Evolutionary conservation across 2,113 vertebrate genomes (phyloP).

Genomic region (Carassius gibelio): DNA sequence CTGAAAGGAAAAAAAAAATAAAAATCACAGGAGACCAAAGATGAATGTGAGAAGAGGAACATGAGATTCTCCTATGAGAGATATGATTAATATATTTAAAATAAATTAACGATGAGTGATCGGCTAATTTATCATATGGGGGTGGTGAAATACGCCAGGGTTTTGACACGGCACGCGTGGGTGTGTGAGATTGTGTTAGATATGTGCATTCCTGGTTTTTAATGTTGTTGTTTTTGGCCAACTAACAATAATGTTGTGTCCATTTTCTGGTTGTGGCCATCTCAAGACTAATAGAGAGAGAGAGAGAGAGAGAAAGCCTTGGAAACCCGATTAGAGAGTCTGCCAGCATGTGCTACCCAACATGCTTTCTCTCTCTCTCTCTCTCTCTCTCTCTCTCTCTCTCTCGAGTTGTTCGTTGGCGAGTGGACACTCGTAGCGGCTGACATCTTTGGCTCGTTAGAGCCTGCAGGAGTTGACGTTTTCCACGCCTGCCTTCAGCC

Average conservation of each 20-base stretch:
- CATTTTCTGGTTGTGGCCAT: slow-evolving; percentile 53
- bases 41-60: slow-evolving; percentile 20
- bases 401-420: slow-evolving; percentile 67
- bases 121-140: slow-evolving; percentile 39
- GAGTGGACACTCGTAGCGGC: slow-evolving; percentile 74
- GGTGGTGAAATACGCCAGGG: slow-evolving; percentile 39
- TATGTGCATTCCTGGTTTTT: slow-evolving; percentile 24
- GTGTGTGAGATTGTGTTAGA: slow-evolving; percentile 29
- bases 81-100: slow-evolving; percentile 45
- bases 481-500: slow-evolving; percentile 84
- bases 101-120: slow-evolving; percentile 43
- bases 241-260: slow-evolving; percentile 49
- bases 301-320: slow-evolving; percentile 37
- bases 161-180: slow-evolving; percentile 39
- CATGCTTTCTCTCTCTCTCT: slow-evolving; percentile 43
- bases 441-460: slow-evolving; percentile 87
- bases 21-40: slow-evolving; percentile 17
- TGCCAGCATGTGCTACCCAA: slow-evolving; percentile 51
- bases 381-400: slow-evolving; percentile 46
- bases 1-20: slow-evolving; percentile 4
- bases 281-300: slow-evolving; percentile 44
- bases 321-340: slow-evolving; percentile 53
- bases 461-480: slow-evolving; percentile 82
- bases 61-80: slow-evolving; percentile 35
- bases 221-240: slow-evolving; percentile 44